A percentile compares a stretch with the other conserved stretches of the same genome.
These are phyloP conservation scores for Dendrocincla tyrannina DNA, from an alignment of 2,797 vertebrate genomes.

Conservation along the genomic window DNA sequence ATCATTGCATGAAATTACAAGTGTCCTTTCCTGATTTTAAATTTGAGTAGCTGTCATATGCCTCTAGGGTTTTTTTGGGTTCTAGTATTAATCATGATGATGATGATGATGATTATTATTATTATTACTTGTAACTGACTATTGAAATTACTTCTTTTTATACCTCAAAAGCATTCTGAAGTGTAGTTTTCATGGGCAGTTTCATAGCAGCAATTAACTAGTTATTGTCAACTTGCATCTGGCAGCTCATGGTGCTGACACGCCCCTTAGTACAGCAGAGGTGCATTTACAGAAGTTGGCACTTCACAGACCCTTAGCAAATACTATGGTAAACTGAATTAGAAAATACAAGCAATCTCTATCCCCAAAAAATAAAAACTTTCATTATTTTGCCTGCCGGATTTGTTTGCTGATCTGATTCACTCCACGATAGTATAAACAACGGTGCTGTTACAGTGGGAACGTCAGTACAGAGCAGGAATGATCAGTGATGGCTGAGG, in stretches of 20 bases:
- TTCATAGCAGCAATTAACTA: neutral
- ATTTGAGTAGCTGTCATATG: neutral
- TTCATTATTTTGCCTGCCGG: neutral
- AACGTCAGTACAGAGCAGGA: neutral
- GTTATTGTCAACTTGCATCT: neutral
- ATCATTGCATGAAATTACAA: neutral
- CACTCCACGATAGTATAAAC: neutral
- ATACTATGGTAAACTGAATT: neutral
- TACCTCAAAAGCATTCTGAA: neutral
- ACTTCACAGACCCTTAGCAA: neutral
- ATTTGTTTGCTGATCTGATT: neutral
- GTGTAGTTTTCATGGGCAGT: neutral
- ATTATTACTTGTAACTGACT: neutral
- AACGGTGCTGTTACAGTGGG: neutral
- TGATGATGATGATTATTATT: neutral
- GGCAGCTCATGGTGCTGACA: neutral
- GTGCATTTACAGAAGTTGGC: neutral
- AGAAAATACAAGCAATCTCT: neutral
- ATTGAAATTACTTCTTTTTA: neutral
- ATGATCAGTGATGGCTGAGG: neutral
- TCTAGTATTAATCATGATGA: neutral
- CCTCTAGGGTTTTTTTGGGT: neutral
- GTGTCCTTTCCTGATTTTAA: neutral
- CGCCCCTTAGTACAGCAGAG: no score
- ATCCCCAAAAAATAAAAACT: neutral